phyloP scores from a whole-genome alignment of 2,113 vertebrate species.

The Vimba vimba region DNA sequence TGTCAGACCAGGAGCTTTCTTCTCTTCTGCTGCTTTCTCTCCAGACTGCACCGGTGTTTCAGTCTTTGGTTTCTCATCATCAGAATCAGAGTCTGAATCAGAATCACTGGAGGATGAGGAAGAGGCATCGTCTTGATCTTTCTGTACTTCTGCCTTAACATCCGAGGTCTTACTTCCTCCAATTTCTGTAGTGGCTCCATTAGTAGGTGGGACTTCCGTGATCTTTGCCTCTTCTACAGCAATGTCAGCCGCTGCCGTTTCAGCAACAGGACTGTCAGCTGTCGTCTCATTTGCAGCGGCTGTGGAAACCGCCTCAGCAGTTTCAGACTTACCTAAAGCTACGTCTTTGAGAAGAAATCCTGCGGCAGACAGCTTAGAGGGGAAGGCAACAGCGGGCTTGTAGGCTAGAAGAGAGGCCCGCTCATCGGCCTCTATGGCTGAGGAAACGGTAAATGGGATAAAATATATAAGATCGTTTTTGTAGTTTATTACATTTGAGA shows the following conservation, averaged over 20 bases:
- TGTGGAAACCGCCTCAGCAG: neutral
- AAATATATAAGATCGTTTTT: slow-evolving; percentile 37
- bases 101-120: slow-evolving; percentile 72
- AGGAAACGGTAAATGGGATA: slow-evolving; percentile 68
- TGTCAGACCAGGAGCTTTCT: neutral
- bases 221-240: slow-evolving; percentile 4
- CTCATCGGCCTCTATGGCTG: slow-evolving; percentile 69
- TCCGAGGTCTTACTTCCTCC: neutral
- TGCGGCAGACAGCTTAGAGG: slow-evolving; percentile 64
- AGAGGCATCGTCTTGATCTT: slow-evolving; percentile 45
- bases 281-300: neutral
- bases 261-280: neutral
- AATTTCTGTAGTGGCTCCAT: neutral
- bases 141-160: slow-evolving; percentile 29
- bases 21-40: slow-evolving; percentile 29
- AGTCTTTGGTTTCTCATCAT: slow-evolving; percentile 59
- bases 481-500: slow-evolving; percentile 25
- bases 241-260: neutral
- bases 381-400: slow-evolving; percentile 75
- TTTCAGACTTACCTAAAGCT: slow-evolving; percentile 49
- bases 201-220: neutral
- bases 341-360: slow-evolving; percentile 56
- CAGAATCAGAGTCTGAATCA: slow-evolving; percentile 64
- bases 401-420: slow-evolving; percentile 69
- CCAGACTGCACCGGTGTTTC: slow-evolving; percentile 28